Conservation (phyloP, 2,797 vertebrate species). For the Lutra lutra region DNA sequence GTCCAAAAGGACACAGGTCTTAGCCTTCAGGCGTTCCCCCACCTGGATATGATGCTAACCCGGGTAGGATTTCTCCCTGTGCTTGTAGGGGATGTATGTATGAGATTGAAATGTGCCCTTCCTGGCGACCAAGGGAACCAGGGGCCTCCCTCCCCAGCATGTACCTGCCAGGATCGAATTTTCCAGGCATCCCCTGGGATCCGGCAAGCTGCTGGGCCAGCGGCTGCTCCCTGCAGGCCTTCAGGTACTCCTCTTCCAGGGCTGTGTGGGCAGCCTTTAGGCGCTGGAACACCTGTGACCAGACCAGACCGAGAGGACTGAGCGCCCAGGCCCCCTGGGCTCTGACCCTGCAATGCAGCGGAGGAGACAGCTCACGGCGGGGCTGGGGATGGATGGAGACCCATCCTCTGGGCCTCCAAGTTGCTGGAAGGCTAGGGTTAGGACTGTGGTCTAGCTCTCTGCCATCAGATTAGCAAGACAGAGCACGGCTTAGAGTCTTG, state of each 20-base stretch:
- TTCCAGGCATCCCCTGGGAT: neutral
- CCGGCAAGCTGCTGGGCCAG: conserved; percentile 69
- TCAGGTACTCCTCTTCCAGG: conserved; percentile 91
- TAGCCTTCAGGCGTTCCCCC: neutral
- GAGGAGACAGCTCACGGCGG: rapidly evolving
- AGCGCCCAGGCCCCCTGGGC: rapidly evolving
- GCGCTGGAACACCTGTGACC: conserved; percentile 86
- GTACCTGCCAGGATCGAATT: conserved; percentile 92
- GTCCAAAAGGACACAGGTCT: neutral
- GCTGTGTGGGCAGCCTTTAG: conserved; percentile 87
- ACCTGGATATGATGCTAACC: neutral
- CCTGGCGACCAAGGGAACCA: neutral
- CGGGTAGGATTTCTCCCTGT: neutral
- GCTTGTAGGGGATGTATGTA: neutral
- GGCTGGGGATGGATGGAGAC: neutral
- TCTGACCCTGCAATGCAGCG: rapidly evolving
- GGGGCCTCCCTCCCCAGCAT: neutral
- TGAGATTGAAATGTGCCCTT: neutral
- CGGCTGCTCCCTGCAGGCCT: conserved; percentile 85
- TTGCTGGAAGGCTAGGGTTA: neutral
- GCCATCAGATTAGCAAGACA: neutral
- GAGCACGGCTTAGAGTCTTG: neutral
- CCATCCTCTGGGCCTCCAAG: neutral
- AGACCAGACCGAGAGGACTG: rapidly evolving
- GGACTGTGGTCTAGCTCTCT: neutral